phyloP scores from a whole-genome alignment of 2,113 vertebrate genomes.

The Astatoreochromis straeleni region DNA sequence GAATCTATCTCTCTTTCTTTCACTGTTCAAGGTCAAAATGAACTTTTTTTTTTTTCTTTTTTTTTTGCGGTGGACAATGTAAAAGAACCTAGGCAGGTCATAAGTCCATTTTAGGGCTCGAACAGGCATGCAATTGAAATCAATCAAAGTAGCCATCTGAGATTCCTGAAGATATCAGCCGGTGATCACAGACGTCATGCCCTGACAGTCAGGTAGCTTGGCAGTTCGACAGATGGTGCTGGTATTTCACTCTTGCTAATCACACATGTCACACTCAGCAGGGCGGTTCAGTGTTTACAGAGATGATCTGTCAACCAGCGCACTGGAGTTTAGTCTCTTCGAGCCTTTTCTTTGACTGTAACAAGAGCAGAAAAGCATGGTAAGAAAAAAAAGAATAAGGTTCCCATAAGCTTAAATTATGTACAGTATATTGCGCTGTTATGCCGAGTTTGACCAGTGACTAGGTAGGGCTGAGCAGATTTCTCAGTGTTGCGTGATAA shows the following conservation, averaged over 20 bases:
- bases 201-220: constrained; percentile 29
- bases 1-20: neutral
- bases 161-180: neutral
- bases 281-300: constrained; percentile 19
- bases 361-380: neutral
- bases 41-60: neutral
- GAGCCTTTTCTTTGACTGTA: neutral
- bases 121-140: neutral
- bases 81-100: neutral
- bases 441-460: neutral
- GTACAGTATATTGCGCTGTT: neutral
- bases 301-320: constrained; percentile 2
- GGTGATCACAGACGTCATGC: neutral
- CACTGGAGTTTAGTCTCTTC: constrained; percentile 1
- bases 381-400: neutral
- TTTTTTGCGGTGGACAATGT: neutral
- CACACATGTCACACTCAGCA: constrained; percentile 38
- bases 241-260: constrained; percentile 44
- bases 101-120: neutral
- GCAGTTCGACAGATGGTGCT: constrained; percentile 42
- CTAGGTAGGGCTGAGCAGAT: neutral
- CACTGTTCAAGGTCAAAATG: neutral
- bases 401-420: neutral
- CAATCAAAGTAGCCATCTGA: neutral
- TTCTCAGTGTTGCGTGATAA: neutral